Evolutionary conservation across 2,797 vertebrate genomes (phyloP).

Genomic region (Emydoidea blandingii): DNA sequence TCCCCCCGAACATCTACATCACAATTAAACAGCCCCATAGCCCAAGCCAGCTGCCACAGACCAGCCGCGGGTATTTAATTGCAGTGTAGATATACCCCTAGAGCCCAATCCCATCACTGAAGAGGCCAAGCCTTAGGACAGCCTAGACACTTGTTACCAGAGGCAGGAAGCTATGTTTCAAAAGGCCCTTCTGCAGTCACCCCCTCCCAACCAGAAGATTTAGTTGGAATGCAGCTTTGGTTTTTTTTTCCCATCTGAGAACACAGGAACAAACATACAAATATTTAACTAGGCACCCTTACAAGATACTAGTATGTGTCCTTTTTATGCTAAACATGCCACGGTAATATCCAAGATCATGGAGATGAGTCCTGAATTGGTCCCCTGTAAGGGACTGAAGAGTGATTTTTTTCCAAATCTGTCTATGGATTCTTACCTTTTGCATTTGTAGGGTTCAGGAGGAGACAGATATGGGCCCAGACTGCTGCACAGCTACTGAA

Average conservation of each 20-base stretch:
- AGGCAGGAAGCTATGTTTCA: background rate
- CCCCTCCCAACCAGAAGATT: background rate
- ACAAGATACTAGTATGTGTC: background rate
- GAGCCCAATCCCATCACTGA: background rate
- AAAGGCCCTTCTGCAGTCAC: background rate
- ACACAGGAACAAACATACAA: background rate
- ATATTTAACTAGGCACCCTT: background rate
- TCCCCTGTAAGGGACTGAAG: background rate
- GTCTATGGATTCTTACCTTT: background rate
- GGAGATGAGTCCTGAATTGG: background rate
- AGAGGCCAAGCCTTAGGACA: background rate
- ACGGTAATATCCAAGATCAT: background rate
- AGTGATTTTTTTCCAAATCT: background rate
- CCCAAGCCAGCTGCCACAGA: background rate
- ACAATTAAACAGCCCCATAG: background rate
- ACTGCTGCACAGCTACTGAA: background rate
- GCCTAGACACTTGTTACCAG: background rate
- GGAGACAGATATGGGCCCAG: background rate
- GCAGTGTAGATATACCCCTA: background rate
- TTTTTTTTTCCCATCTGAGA: too few species aligned
- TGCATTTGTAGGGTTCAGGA: background rate
- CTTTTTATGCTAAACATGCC: background rate
- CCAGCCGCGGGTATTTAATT: background rate
- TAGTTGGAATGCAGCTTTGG: background rate
- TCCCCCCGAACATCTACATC: background rate